Percentiles rank a stretch among this genome's conserved stretches.
Evolutionary conservation across 2,113 vertebrate species (phyloP).

Genomic region (Carettochelys insculpta): DNA sequence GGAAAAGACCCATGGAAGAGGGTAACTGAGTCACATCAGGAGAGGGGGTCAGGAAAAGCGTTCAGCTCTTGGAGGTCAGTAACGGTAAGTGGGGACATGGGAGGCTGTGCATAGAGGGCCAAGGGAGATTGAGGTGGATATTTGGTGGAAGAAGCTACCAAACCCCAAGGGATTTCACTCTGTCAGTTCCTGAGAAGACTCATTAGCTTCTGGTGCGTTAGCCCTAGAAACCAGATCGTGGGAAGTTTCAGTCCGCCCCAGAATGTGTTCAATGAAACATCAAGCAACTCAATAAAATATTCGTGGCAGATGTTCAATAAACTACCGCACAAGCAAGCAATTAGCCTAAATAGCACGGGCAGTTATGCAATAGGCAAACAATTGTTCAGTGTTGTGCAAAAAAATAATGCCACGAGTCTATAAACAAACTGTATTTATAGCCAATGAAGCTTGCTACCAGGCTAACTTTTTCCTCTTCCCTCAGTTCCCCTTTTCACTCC

Average conservation of each 20-base stretch:
- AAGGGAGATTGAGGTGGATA: neutral
- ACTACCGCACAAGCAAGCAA: neutral
- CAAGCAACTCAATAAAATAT: too few relatives aligned
- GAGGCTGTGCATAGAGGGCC: neutral
- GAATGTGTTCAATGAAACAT: neutral
- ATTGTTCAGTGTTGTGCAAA: neutral
- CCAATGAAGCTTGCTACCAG: neutral
- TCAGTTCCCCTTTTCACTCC: neutral
- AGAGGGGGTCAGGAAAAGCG: neutral
- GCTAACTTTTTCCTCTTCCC: neutral
- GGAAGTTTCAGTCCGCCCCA: neutral
- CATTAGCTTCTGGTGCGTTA: neutral
- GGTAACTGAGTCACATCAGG: neutral
- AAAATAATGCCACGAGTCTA: neutral
- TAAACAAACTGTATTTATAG: neutral
- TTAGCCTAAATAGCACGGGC: conserved; percentile 15
- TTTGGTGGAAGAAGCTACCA: neutral
- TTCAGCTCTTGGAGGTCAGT: neutral
- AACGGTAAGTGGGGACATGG: neutral
- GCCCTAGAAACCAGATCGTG: neutral
- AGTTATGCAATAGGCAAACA: conserved; percentile 15
- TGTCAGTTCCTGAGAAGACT: neutral
- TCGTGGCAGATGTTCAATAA: conserved; percentile 33
- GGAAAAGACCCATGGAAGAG: neutral
- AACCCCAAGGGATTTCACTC: neutral